phyloP scores from a whole-genome alignment of 2,113 vertebrate species.

The Piprites chloris region DNA sequence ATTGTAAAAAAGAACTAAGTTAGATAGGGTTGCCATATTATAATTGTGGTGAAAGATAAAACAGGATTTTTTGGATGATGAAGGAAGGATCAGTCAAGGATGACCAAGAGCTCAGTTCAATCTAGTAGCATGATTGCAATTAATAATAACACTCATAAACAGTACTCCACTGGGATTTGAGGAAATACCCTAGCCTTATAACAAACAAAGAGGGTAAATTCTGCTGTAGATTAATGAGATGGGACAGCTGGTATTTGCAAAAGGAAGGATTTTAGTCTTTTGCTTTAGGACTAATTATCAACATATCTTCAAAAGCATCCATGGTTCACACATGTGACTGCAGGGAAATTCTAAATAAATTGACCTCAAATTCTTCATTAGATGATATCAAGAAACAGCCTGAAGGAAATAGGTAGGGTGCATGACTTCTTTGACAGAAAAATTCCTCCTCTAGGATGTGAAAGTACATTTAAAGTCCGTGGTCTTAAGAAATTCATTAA shows the following conservation, averaged over 20 bases:
- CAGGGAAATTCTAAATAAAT: background rate
- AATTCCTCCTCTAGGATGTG: background rate
- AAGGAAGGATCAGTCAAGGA: slow-evolving; percentile 21
- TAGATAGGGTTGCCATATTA: background rate
- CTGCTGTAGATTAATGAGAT: background rate
- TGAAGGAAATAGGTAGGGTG: background rate
- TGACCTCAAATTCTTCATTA: background rate
- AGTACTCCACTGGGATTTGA: background rate
- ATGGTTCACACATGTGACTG: background rate
- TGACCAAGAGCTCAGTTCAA: slow-evolving; percentile 13
- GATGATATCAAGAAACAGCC: background rate
- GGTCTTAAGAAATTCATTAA: background rate
- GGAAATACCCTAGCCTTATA: background rate
- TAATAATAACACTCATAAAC: slow-evolving; percentile 15
- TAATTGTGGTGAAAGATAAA: slow-evolving; percentile 2
- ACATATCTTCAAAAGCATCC: background rate
- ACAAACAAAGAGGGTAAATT: background rate
- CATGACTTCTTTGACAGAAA: background rate
- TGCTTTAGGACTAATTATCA: slow-evolving; percentile 7
- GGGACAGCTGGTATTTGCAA: background rate
- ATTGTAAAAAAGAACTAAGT: background rate
- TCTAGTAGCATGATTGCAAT: background rate
- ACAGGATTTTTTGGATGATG: background rate
- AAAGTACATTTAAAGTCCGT: background rate
- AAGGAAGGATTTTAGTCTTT: background rate